A percentile compares a stretch with the other conserved stretches of the same genome.
These are phyloP conservation scores for Papilio glaucus DNA, from an alignment of 1,140 invertebrate genomes.

Conservation along the genomic window DNA sequence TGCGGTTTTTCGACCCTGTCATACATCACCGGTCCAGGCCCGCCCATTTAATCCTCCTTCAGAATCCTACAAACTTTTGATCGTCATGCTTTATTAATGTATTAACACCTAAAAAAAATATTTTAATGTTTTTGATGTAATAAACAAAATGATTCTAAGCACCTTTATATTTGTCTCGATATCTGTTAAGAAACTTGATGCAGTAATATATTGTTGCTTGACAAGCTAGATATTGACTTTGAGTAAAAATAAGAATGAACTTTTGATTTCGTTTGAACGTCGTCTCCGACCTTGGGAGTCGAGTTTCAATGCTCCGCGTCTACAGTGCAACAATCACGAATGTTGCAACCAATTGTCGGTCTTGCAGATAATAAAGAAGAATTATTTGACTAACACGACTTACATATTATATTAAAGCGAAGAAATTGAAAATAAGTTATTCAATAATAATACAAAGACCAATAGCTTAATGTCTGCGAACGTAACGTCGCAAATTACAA, in stretches of 20 bases:
- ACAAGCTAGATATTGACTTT: conserved; percentile 46
- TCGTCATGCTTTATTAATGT: no score
- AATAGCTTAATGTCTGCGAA: not conserved
- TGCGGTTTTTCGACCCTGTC: no score
- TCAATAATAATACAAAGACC: not conserved
- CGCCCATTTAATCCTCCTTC: no score
- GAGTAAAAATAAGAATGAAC: conserved; percentile 47
- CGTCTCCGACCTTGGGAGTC: conserved; percentile 42
- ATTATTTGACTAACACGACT: conserved; percentile 24
- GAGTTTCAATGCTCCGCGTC: conserved; percentile 32
- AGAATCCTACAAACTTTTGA: no score
- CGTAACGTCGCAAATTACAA: no score
- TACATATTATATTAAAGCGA: conserved; percentile 2
- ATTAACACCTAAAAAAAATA: no score
- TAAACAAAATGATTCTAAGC: not conserved
- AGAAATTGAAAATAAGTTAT: not conserved
- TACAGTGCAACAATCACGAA: conserved; percentile 4
- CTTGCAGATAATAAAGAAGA: conserved; percentile 3
- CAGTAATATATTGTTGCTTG: conserved; percentile 15
- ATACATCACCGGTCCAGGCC: no score
- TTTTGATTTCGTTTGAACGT: conserved; percentile 64
- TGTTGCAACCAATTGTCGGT: conserved; percentile 21
- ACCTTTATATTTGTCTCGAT: not conserved
- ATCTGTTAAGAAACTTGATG: conserved; percentile 13
- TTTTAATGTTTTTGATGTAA: no score